Evolutionary conservation across 2,888 invertebrate species (phyloP), one percentile per base, ranked within the genome.

Genomic region (Apodemia zela): DNA sequence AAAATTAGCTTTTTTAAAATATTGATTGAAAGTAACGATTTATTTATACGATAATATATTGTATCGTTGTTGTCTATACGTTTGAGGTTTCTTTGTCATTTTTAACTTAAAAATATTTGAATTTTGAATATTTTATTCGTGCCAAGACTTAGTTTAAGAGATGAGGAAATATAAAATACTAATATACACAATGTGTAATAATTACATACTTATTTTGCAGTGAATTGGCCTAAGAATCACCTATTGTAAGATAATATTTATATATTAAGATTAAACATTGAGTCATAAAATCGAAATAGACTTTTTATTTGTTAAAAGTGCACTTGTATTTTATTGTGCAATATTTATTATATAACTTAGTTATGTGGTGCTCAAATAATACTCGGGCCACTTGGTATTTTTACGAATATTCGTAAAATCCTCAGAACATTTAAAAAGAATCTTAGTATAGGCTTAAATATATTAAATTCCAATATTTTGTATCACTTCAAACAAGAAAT

Each of bases 151-250:
- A 63, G 65, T 62, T 63, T 65, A 73, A 73, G 72, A 72, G 70
- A 74, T 71, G 75, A 75, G 73, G 71, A 71, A 78, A n/a, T 45
- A 60, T 45, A n/a, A 38, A 42, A 62, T 33, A 33, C 33, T 33
- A 42, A 42, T 15, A 42, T 42, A 15, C 15, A 42, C 42, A 6
- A 42, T 42, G n/a, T 42, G 42, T 42, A 42, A 42, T n/a, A 42
- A n/a, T 42, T 42, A 42, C 42, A 42, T 42, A 42, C 15, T 42
- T 42, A 42, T 42, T 42, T 42, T 42, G 42, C 42, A 42, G 42
- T 42, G 15, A 80, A 82, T 87, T 88, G 89, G 89, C 89, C 89
- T 90, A 89, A 87, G 81, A 83, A 81, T 82, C 45, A 58, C 45
- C 58, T 42, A n/a, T 45, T 62, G 59, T 57, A 63, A 45, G 38